A percentile compares a stretch with the other conserved stretches of the same genome.
phyloP scores from a whole-genome alignment of 2,797 vertebrate species.

The Heteromormyrus szaboi region DNA sequence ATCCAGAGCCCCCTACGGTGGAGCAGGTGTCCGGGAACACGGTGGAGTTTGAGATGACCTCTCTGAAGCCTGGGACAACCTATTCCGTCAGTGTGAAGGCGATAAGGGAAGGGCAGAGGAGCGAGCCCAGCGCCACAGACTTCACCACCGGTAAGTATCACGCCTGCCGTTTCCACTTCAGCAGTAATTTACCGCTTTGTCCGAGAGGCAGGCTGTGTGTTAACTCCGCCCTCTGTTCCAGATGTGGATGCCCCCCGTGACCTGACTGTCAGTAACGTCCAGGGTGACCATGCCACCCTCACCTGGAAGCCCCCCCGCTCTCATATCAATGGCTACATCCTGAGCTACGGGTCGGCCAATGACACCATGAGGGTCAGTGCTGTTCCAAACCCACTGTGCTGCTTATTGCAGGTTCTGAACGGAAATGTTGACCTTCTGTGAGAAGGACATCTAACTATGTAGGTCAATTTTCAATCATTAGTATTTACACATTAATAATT shows the following conservation, averaged over 20 bases:
- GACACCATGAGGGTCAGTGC: slow-evolving; percentile 70
- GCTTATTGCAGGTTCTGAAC: not conserved
- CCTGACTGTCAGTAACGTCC: slow-evolving; percentile 67
- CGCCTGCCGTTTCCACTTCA: not conserved
- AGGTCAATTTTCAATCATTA: not conserved
- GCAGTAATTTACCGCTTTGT: not conserved
- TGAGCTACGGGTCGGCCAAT: slow-evolving; percentile 73
- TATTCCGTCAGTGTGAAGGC: slow-evolving; percentile 74
- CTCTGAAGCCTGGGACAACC: slow-evolving; percentile 69
- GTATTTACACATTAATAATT: not conserved
- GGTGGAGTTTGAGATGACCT: slow-evolving; percentile 72
- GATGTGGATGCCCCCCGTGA: slow-evolving; percentile 80
- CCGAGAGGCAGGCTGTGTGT: not conserved
- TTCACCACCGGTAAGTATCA: slow-evolving; percentile 77
- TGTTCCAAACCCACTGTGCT: not conserved
- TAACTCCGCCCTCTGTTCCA: slow-evolving; percentile 36
- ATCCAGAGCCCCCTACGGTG: slow-evolving; percentile 65
- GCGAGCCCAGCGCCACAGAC: slow-evolving; percentile 56
- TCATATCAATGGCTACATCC: slow-evolving; percentile 70
- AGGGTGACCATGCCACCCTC: slow-evolving; percentile 73
- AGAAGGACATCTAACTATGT: not conserved
- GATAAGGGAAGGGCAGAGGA: slow-evolving; percentile 65
- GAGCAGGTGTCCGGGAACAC: slow-evolving; percentile 79
- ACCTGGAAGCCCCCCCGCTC: slow-evolving; percentile 78
- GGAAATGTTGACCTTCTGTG: not conserved